Conservation (phyloP, 2,888 invertebrate species). For the Tupiocoris notatus region DNA sequence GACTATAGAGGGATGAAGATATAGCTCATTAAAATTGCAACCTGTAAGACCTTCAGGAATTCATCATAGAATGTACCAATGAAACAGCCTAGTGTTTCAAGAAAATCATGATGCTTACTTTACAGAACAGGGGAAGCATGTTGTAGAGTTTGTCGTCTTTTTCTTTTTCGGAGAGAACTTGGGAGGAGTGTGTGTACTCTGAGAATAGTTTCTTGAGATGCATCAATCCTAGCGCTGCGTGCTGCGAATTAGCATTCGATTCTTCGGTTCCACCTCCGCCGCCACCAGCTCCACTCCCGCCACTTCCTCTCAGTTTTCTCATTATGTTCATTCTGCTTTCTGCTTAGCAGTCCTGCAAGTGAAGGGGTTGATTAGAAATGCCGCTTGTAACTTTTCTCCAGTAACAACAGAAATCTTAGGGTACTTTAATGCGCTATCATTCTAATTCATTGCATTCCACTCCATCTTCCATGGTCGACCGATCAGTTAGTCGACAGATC, state of each 20-base stretch:
- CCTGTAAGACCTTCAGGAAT: too few species aligned
- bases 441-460: too few species aligned
- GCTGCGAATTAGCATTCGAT: slow-evolving; percentile 66
- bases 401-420: too few species aligned
- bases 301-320: slow-evolving; percentile 78
- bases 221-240: slow-evolving; percentile 88
- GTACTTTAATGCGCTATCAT: too few species aligned
- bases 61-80: too few species aligned
- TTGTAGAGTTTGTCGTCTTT: slow-evolving; percentile 92
- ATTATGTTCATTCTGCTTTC: slow-evolving; percentile 75
- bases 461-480: too few species aligned
- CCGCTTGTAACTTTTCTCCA: too few species aligned
- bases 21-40: too few species aligned
- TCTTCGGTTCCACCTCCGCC: slow-evolving; percentile 61
- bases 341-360: not conserved
- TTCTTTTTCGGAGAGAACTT: slow-evolving; percentile 75
- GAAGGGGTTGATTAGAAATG: too few species aligned
- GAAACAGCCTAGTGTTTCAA: too few species aligned
- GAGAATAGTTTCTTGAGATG: slow-evolving; percentile 94
- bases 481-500: too few species aligned
- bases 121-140: slow-evolving; percentile 97
- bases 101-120: slow-evolving; percentile 71
- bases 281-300: slow-evolving; percentile 56
- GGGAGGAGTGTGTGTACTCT: slow-evolving; percentile 87
- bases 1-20: too few species aligned